phyloP scores from a whole-genome alignment of 2,113 vertebrate species.

The Trachemys scripta region DNA sequence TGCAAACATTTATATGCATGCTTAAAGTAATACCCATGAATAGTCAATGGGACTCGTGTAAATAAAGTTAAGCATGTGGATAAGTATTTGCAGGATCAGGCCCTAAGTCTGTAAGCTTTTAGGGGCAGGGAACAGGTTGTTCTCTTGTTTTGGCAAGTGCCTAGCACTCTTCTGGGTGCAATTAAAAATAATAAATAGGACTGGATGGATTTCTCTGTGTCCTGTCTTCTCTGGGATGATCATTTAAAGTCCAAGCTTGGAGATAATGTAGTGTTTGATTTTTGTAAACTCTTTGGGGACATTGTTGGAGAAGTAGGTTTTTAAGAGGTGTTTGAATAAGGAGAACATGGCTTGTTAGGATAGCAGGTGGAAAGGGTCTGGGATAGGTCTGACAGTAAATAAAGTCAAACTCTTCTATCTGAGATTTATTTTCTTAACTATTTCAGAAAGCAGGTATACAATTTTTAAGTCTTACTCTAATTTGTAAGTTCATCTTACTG shows the following conservation, averaged over 20 bases:
- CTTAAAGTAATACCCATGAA: background rate
- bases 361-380: background rate
- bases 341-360: background rate
- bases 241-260: background rate
- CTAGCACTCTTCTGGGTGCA: background rate
- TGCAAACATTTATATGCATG: background rate
- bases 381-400: background rate
- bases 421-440: background rate
- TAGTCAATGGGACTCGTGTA: background rate
- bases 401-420: background rate
- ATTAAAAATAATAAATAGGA: background rate
- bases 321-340: background rate
- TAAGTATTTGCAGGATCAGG: background rate
- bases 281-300: background rate
- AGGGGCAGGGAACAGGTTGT: background rate
- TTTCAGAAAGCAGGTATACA: background rate
- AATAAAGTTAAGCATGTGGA: background rate
- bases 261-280: background rate
- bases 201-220: background rate
- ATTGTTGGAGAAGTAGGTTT: background rate
- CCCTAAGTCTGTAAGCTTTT: background rate
- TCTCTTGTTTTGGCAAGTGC: background rate
- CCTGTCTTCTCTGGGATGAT: background rate
- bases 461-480: background rate
- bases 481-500: background rate